Conservation (phyloP, 2,113 vertebrate genomes). For the Recurvirostra avosetta region DNA sequence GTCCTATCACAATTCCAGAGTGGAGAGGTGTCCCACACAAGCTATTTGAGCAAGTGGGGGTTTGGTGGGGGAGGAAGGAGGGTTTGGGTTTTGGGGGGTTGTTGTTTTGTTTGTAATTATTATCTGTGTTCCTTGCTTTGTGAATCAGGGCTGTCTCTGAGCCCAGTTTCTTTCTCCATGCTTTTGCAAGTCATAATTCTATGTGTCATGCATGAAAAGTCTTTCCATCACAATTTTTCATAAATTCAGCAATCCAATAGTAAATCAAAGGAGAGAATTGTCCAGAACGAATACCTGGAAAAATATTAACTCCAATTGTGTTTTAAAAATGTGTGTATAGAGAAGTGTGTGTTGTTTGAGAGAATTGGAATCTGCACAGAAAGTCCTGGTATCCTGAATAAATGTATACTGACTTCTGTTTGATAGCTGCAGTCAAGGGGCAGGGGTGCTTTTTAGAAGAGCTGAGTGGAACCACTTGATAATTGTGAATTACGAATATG, state of each 20-base stretch:
- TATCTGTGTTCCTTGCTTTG: not conserved
- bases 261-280: not conserved
- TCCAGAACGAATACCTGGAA: not conserved
- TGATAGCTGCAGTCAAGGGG: not conserved
- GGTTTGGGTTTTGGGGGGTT: not conserved
- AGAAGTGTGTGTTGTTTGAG: not conserved
- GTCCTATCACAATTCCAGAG: not conserved
- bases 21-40: not conserved
- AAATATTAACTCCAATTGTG: not conserved
- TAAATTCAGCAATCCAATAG: not conserved
- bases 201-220: not conserved
- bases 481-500: not conserved
- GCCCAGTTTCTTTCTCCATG: not conserved
- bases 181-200: not conserved
- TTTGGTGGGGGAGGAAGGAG: not conserved
- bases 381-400: not conserved
- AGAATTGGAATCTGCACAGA: not conserved
- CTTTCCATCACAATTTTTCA: not conserved
- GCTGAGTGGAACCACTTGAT: not conserved
- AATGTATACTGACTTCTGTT: not conserved
- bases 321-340: not conserved
- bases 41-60: not conserved
- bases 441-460: not conserved
- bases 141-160: not conserved
- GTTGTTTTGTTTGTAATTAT: not conserved